phyloP scores from a whole-genome alignment of 2,113 vertebrate genomes.

The Irena cyanogastra region DNA sequence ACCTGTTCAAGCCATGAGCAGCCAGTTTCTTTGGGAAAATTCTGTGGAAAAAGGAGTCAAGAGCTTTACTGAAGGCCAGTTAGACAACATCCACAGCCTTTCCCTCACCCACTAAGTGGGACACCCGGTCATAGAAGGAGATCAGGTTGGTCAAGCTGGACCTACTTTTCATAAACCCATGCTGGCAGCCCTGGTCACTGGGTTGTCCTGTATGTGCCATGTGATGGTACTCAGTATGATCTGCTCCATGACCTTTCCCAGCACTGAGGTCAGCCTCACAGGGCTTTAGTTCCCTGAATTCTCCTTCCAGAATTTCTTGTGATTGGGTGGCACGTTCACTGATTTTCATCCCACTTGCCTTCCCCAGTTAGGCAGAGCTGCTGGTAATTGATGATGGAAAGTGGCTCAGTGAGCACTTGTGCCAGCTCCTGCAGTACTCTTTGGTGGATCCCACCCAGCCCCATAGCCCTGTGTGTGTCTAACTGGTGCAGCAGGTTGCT shows the following conservation, averaged over 20 bases:
- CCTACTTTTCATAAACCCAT: not conserved
- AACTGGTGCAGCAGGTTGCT: rapidly evolving
- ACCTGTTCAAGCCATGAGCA: not conserved
- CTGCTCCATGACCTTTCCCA: not conserved
- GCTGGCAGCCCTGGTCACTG: not conserved
- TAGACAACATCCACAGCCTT: not conserved
- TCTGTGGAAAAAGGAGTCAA: not conserved
- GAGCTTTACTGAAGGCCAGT: not conserved
- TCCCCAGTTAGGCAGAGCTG: not conserved
- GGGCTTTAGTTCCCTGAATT: not conserved
- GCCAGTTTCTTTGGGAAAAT: not conserved
- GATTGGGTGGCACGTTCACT: too few species aligned
- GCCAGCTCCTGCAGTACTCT: not conserved
- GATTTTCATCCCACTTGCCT: not conserved
- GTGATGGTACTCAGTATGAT: not conserved
- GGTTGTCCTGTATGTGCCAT: not conserved
- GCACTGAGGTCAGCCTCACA: not conserved
- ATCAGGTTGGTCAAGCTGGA: not conserved
- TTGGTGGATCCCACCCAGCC: not conserved
- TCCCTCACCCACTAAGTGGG: not conserved
- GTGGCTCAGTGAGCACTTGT: not conserved
- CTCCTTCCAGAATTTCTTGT: not conserved
- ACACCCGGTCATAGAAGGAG: not conserved
- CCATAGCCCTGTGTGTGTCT: rapidly evolving
- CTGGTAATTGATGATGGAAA: not conserved